phyloP scores from a whole-genome alignment of 1,140 invertebrate genomes.

The Neotoxoptera formosana region DNA sequence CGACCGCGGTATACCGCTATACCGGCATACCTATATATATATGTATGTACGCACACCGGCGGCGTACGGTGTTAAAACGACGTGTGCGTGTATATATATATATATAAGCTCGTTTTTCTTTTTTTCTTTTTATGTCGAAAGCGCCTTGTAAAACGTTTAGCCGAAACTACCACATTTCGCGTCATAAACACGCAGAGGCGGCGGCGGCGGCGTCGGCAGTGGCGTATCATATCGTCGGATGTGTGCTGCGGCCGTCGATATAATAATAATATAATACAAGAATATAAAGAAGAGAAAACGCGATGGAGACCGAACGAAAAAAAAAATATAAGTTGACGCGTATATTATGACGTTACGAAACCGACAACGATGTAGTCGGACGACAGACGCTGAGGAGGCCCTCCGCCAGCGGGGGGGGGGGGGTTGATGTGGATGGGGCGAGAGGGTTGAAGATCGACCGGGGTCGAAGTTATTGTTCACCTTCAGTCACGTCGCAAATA shows the following conservation, averaged over 20 bases:
- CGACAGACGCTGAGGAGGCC: not conserved
- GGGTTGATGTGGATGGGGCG: not conserved
- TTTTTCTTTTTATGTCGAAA: constrained; percentile 28
- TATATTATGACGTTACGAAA: constrained; percentile 43
- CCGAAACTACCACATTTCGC: constrained; percentile 41
- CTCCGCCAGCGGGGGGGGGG: not conserved
- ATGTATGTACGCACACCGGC: not conserved
- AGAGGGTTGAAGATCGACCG: not conserved
- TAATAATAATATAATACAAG: not conserved
- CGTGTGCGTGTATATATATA: not conserved
- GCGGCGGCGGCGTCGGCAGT: too few relatives aligned
- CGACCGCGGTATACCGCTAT: not conserved
- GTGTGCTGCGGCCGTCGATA: not conserved
- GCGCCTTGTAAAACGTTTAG: constrained; percentile 56
- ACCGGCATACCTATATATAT: not conserved
- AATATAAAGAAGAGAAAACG: not conserved
- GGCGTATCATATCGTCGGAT: not conserved
- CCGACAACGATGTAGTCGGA: not conserved
- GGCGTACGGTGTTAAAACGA: constrained; percentile 7
- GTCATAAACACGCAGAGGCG: constrained; percentile 1
- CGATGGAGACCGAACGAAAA: not conserved
- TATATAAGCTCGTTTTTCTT: not conserved
- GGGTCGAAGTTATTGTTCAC: constrained; percentile 52
- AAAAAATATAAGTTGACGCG: not conserved
- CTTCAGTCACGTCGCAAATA: constrained; percentile 53